Evolutionary conservation across 2,888 invertebrate genomes (phyloP), one percentile per base, ranked within the genome.

Genomic region (Vanessa cardui): DNA sequence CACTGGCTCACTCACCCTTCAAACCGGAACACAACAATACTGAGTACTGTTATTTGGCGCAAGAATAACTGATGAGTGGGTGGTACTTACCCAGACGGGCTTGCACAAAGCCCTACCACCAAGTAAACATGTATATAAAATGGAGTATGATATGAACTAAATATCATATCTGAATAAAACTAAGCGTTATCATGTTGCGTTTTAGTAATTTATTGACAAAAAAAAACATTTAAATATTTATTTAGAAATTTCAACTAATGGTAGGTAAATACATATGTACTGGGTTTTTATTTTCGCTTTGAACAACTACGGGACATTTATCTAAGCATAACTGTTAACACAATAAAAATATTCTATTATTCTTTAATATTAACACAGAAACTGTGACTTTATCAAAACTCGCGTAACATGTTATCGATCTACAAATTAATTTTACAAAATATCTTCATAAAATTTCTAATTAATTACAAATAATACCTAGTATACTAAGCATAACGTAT

Each of bases 161-260:
- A 39, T 39, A 26, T 26, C 1, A 26, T 26, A 26, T 26, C 26
- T 5, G 26, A 12, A 39, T 39, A 39, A 39, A 39, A 39, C 39
- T 0, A 39, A 39, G 12, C 12, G 4, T 12, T 39, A 39, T 61
- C 8, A 12, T 16, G 20, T 47, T 21, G 20, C 21, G 47, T 47
- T 64, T 47, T 58, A 64, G 39, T 64, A 39, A 64, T 64, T 64
- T 33, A 64, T 64, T 64, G 21, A 58, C 52, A 64, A 33, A 21
- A 21, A 56, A 39, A 64, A 33, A 47, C 56, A 15, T 63, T 63
- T 63, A 20, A 56, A 63, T 16, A 31, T 46, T 63, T 47, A 64
- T 50, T 50, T 18, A 49, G 21, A 50, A 50, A 21, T 50, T 21
- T 20, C 18, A 26, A 50, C 26, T 50, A 15, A 50, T 21, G 9